Evolutionary conservation across 2,888 invertebrate species (phyloP).

Genomic region (Himalopsyche kuldschensis): DNA sequence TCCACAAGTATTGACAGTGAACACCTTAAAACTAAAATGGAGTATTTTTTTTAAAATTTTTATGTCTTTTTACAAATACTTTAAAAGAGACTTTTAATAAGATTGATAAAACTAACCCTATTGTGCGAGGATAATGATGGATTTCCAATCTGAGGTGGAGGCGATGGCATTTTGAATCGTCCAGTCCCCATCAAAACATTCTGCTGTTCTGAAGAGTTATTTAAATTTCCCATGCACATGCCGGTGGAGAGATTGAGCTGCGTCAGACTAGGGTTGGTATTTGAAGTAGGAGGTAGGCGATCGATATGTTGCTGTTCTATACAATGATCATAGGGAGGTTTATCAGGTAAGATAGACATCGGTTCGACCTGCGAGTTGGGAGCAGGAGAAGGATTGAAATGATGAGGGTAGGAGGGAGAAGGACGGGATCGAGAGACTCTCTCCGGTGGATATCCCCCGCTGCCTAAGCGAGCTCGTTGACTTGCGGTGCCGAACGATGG

Average conservation of each 20-base stretch:
- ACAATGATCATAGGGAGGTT: constrained; percentile 41
- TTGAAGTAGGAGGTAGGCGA: constrained; percentile 18
- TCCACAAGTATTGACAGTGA: no score
- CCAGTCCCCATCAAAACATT: constrained; percentile 39
- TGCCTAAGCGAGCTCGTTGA: constrained; percentile 41
- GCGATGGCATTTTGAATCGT: constrained; percentile 56
- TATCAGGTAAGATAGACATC: constrained; percentile 9
- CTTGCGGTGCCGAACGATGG: not conserved
- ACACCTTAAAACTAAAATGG: no score
- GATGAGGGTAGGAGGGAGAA: constrained; percentile 42
- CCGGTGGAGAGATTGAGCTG: constrained; percentile 40
- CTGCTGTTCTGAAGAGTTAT: constrained; percentile 47
- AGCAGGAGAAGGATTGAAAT: constrained; percentile 44
- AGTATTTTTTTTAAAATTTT: no score
- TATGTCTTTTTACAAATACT: no score
- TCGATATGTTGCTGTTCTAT: constrained; percentile 10
- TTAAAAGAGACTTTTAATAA: no score
- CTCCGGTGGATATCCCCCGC: constrained; percentile 50
- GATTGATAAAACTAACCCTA: not conserved
- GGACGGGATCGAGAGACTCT: constrained; percentile 46
- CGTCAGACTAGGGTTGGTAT: constrained; percentile 41
- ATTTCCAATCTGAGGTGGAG: constrained; percentile 45
- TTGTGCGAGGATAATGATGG: constrained; percentile 1
- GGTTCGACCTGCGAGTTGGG: not conserved
- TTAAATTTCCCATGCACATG: constrained; percentile 48